Evolutionary conservation across 2,888 invertebrate species (phyloP).

Genomic region (Diploptera punctata): DNA sequence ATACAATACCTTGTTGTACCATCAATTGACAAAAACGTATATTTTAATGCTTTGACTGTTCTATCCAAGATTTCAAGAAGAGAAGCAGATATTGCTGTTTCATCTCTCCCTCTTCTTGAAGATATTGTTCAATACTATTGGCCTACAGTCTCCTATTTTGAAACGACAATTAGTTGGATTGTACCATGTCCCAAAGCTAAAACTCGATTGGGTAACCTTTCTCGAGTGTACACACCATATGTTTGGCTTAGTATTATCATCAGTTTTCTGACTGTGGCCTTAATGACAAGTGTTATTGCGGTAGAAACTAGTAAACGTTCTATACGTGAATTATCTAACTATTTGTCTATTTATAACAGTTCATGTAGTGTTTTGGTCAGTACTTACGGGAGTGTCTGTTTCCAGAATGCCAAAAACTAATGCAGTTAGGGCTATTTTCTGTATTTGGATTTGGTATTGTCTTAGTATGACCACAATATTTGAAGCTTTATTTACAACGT

Average conservation of each 20-base stretch:
- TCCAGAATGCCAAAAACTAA: neutral
- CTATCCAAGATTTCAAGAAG: neutral
- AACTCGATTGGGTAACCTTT: neutral
- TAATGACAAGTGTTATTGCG: too few species aligned
- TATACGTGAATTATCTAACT: too few species aligned
- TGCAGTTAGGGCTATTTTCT: neutral
- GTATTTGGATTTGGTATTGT: neutral
- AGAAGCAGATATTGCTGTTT: neutral
- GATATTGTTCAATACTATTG: neutral
- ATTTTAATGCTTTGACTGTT: too few species aligned
- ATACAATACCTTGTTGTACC: neutral
- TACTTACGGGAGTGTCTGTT: neutral
- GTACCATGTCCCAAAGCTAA: neutral
- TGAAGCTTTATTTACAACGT: neutral
- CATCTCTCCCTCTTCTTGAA: neutral
- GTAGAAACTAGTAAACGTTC: too few species aligned
- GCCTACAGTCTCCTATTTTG: neutral
- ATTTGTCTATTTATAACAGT: neutral
- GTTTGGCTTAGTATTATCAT: neutral
- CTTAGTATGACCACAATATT: neutral
- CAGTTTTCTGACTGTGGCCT: neutral
- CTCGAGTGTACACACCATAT: neutral
- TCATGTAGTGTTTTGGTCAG: neutral
- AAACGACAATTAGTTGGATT: neutral
- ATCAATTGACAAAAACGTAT: neutral